phyloP scores from a whole-genome alignment of 2,797 vertebrate species.

The Spinibarbus caldwelli region DNA sequence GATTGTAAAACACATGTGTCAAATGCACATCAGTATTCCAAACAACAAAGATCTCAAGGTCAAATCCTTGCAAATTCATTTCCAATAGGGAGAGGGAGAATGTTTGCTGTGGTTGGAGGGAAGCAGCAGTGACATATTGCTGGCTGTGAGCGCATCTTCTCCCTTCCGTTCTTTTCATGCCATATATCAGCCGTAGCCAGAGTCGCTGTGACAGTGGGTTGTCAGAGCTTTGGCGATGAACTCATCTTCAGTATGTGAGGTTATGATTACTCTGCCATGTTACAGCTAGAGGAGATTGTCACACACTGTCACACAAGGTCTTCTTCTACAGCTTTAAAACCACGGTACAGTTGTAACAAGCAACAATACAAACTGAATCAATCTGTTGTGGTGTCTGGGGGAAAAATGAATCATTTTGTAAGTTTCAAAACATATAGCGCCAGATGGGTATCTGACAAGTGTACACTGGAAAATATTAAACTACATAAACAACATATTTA shows the following conservation, averaged over 20 bases:
- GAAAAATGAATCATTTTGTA: not conserved
- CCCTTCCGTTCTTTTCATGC: conserved; percentile 54
- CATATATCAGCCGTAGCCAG: conserved; percentile 65
- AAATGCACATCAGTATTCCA: conserved; percentile 4
- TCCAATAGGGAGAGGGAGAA: not conserved
- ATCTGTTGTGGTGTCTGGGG: conserved; percentile 15
- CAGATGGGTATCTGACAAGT: not conserved
- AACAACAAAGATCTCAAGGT: conserved; percentile 41
- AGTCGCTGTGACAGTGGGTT: conserved; percentile 63
- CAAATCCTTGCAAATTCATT: conserved; percentile 28
- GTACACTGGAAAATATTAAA: not conserved
- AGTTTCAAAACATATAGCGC: not conserved
- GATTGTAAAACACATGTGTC: conserved; percentile 9
- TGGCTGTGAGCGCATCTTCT: conserved; percentile 60
- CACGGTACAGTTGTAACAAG: not conserved
- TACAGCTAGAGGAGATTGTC: conserved; percentile 47
- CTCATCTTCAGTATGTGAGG: conserved; percentile 62
- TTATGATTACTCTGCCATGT: conserved; percentile 60
- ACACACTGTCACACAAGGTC: conserved; percentile 31
- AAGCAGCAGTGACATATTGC: conserved; percentile 62
- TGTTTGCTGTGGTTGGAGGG: conserved; percentile 27
- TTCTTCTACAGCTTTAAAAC: conserved; percentile 16
- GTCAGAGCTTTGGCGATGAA: conserved; percentile 55
- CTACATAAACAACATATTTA: conserved; percentile 4
- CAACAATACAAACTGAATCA: conserved; percentile 9